A percentile compares a stretch with the other conserved stretches of the same genome.
These are phyloP conservation scores for Sepiola atlantica DNA, from an alignment of 2,888 invertebrate species.

Conservation along the genomic window DNA sequence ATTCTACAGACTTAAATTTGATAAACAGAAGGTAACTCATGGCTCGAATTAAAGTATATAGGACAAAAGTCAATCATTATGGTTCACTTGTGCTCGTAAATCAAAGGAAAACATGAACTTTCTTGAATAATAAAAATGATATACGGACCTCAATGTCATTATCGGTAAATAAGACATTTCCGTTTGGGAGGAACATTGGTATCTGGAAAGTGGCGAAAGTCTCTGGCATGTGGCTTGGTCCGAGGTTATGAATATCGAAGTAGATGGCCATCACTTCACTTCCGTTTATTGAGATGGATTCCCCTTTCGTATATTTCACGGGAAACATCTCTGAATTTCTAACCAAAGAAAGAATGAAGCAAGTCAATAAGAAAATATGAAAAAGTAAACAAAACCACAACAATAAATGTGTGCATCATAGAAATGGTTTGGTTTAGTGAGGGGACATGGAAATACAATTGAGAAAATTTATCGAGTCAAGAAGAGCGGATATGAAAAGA, in stretches of 20 bases:
- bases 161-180: neutral
- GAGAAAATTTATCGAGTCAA: too few relatives aligned
- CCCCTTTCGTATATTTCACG: conserved; percentile 37
- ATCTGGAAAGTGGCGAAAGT: neutral
- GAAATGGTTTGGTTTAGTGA: too few relatives aligned
- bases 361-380: neutral
- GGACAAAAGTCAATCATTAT: neutral
- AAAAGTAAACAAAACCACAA: neutral
- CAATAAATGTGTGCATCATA: too few relatives aligned
- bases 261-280: conserved; percentile 33
- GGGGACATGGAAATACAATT: too few relatives aligned
- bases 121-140: neutral
- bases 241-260: conserved; percentile 22
- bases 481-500: too few relatives aligned
- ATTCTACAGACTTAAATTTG: too few relatives aligned
- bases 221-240: neutral
- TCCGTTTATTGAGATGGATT: neutral
- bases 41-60: too few relatives aligned
- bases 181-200: neutral
- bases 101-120: neutral
- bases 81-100: too few relatives aligned
- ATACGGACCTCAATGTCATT: neutral
- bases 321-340: neutral
- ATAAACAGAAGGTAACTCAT: too few relatives aligned
- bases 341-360: neutral